phyloP scores from a whole-genome alignment of 2,113 vertebrate species.

The Caloenas nicobarica region DNA sequence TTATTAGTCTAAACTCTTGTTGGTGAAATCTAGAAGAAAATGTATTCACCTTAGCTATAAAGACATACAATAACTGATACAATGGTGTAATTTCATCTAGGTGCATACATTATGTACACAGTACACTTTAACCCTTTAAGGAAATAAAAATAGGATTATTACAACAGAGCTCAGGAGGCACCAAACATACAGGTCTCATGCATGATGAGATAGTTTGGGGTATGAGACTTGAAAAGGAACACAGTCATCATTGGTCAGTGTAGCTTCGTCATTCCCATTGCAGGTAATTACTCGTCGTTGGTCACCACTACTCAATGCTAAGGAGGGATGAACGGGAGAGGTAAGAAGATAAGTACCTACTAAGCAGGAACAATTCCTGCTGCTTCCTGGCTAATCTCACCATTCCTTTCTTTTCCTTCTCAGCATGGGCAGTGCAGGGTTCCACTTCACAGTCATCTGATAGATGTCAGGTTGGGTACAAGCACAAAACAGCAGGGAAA shows the following conservation, averaged over 20 bases:
- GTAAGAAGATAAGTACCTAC: neutral
- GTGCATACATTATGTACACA: neutral
- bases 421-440: rapidly evolving
- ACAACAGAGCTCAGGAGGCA: neutral
- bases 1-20: neutral
- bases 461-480: neutral
- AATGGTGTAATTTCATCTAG: neutral
- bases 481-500: neutral
- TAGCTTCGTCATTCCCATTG: neutral
- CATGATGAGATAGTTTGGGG: neutral
- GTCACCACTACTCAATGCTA: neutral
- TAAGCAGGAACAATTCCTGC: neutral
- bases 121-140: neutral
- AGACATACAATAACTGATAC: neutral
- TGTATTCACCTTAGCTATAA: neutral
- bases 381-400: neutral
- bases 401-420: neutral
- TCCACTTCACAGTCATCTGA: neutral
- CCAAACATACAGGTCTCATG: neutral
- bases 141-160: neutral
- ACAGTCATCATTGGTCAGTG: neutral
- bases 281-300: no score
- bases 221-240: neutral
- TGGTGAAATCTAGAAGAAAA: neutral
- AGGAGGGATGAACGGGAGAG: neutral